Evolutionary conservation across 2,113 vertebrate genomes (phyloP).

Genomic region (Tetraodon nigroviridis): DNA sequence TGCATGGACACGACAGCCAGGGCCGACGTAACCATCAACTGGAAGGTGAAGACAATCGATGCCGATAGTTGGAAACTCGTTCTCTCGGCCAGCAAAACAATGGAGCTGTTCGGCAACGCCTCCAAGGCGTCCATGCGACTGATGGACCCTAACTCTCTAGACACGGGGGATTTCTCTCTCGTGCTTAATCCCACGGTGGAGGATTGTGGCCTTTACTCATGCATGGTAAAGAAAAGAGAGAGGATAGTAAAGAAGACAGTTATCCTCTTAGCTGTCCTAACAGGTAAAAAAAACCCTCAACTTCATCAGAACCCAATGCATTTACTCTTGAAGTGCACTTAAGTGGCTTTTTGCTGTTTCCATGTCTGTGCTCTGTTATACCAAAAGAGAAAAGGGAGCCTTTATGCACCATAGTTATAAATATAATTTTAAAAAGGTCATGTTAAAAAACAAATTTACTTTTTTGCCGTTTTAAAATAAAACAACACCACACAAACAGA

Average conservation of each 20-base stretch:
- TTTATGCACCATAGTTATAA: too few species aligned
- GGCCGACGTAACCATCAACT: constrained; percentile 47
- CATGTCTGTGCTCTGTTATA: not conserved
- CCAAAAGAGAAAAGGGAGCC: too few species aligned
- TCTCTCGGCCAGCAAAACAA: constrained; percentile 48
- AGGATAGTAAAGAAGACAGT: constrained; percentile 44
- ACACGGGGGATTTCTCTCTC: constrained; percentile 61
- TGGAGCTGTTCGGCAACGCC: constrained; percentile 21
- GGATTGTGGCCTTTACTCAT: constrained; percentile 63
- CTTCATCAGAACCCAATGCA: not conserved
- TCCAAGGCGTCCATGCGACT: constrained; percentile 33
- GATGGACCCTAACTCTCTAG: constrained; percentile 49
- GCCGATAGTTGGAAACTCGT: constrained; percentile 47
- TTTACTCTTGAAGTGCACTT: not conserved
- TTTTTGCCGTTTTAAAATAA: too few species aligned
- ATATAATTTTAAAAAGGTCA: too few species aligned
- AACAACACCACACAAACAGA: too few species aligned
- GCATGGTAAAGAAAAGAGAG: constrained; percentile 41
- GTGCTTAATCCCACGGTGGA: constrained; percentile 40
- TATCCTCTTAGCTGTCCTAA: constrained; percentile 64
- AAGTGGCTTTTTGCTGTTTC: not conserved
- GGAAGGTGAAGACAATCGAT: constrained; percentile 47
- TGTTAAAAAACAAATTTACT: too few species aligned
- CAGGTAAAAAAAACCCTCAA: constrained; percentile 50
- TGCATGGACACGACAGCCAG: constrained; percentile 42